Conservation (phyloP, 2,888 invertebrate species). For the Nephrotoma appendiculata region DNA sequence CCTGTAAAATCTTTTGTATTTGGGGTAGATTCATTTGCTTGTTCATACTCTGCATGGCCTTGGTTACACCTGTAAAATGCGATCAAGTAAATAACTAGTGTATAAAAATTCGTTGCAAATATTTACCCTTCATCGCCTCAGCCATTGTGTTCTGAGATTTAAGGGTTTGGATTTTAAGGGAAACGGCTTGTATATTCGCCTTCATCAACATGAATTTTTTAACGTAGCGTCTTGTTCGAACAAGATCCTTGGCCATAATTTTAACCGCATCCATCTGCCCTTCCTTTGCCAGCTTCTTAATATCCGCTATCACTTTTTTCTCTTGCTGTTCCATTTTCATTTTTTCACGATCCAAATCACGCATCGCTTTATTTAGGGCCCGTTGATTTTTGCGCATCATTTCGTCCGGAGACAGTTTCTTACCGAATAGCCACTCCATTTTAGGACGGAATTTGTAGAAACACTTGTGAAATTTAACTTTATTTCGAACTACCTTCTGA, state of each 20-base stretch:
- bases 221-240: constrained; percentile 84
- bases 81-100: not conserved
- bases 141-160: constrained; percentile 99
- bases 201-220: constrained; percentile 99
- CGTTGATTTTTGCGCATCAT: constrained; percentile 97
- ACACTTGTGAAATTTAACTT: not conserved
- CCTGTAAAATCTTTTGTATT: constrained; percentile 92
- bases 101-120: not conserved
- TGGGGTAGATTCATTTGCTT: constrained; percentile 92
- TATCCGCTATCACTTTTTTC: constrained; percentile 95
- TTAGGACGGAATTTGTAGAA: not conserved
- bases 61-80: constrained; percentile 58
- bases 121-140: constrained; percentile 81
- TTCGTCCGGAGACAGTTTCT: constrained; percentile 91
- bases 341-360: constrained; percentile 89
- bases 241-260: constrained; percentile 98
- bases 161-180: constrained; percentile 93
- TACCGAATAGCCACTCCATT: constrained; percentile 95
- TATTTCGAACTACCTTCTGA: not conserved
- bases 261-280: constrained; percentile 99
- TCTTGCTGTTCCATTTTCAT: constrained; percentile 97
- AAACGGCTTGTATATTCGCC: constrained; percentile 96
- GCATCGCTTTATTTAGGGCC: constrained; percentile 94
- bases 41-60: constrained; percentile 98
- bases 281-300: constrained; percentile 97